These are phyloP conservation scores for Colletes gigas DNA, from an alignment of 1,140 invertebrate species.

Conservation along the genomic window DNA sequence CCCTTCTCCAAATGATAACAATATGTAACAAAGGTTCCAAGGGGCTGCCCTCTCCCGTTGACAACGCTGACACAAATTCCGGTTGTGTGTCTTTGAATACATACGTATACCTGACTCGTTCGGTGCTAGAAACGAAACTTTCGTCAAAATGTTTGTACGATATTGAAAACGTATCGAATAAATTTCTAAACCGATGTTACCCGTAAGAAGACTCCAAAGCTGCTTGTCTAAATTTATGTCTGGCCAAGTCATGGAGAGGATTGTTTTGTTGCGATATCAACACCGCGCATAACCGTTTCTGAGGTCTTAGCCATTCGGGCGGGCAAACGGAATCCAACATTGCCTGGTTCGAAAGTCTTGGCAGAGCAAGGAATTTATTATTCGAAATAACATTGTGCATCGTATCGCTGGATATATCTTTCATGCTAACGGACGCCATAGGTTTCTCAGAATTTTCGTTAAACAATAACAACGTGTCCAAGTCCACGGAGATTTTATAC, in stretches of 20 bases:
- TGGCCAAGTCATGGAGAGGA: conserved; percentile 82
- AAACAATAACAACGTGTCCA: conserved; percentile 94
- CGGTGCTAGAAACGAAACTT: conserved; percentile 79
- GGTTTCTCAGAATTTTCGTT: conserved; percentile 93
- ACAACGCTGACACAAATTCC: conserved; percentile 89
- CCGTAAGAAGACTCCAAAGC: conserved; percentile 84
- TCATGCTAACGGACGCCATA: conserved; percentile 92
- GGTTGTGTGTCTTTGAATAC: conserved; percentile 92
- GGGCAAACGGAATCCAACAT: conserved; percentile 92
- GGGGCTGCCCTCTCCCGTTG: conserved; percentile 83
- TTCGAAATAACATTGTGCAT: conserved; percentile 93
- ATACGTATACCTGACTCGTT: conserved; percentile 92
- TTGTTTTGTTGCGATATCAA: conserved; percentile 88
- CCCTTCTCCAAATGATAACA: conserved; percentile 94
- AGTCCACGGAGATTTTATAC: conserved; percentile 88
- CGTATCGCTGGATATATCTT: conserved; percentile 92
- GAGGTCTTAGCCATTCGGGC: conserved; percentile 88
- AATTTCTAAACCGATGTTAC: conserved; percentile 53
- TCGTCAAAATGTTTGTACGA: neutral
- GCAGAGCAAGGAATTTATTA: conserved; percentile 94
- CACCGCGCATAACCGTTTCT: conserved; percentile 94
- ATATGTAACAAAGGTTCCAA: conserved; percentile 86
- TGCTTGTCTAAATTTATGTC: conserved; percentile 85
- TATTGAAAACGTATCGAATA: neutral
- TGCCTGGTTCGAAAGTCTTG: conserved; percentile 95